phyloP scores from a whole-genome alignment of 2,888 invertebrate genomes.

The Himalopsyche anomala region DNA sequence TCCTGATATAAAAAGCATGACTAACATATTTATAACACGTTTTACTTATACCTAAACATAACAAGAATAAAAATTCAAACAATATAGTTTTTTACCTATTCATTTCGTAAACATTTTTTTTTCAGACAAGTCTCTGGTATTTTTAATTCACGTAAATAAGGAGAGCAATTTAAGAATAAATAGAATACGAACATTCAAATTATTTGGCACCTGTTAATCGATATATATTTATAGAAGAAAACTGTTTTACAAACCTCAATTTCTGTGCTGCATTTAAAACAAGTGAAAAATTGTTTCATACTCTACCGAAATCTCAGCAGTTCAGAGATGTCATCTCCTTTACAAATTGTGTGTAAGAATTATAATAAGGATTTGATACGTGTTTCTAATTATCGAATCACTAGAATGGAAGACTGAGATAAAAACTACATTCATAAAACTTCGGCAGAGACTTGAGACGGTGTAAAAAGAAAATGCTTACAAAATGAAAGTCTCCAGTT shows the following conservation, averaged over 20 bases:
- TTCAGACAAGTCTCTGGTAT: neutral
- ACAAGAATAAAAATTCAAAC: constrained; percentile 40
- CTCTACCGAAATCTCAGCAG: too few species aligned
- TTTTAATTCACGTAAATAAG: constrained; percentile 28
- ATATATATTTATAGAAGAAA: too few species aligned
- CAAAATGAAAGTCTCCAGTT: neutral
- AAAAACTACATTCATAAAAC: neutral
- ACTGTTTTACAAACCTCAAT: too few species aligned
- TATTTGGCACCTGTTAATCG: too few species aligned
- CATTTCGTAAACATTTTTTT: neutral
- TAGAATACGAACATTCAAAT: neutral
- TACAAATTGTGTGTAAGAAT: too few species aligned
- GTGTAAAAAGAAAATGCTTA: neutral
- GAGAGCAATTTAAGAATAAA: too few species aligned
- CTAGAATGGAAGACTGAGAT: neutral
- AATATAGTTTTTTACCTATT: neutral
- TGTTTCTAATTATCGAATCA: too few species aligned
- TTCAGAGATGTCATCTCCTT: too few species aligned
- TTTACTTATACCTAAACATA: neutral
- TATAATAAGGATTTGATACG: too few species aligned
- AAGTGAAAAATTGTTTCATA: too few species aligned
- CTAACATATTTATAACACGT: constrained; percentile 10
- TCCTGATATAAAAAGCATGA: constrained; percentile 2
- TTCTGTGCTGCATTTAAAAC: too few species aligned
- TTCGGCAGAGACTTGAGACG: neutral